phyloP scores from a whole-genome alignment of 2,888 invertebrate species.

The Pollenia griseotomentosa region DNA sequence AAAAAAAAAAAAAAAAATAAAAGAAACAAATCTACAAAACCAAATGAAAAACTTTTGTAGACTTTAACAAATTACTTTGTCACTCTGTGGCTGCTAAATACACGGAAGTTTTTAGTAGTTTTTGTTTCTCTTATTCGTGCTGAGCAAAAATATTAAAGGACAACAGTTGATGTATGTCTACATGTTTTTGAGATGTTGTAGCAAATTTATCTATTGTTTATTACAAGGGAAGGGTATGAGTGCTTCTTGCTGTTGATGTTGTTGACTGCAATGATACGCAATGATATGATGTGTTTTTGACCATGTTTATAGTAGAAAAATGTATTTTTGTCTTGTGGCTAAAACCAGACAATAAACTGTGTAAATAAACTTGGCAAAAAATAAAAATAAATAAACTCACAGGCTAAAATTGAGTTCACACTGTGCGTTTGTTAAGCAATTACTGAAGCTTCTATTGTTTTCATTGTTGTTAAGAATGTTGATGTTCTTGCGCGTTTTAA shows the following conservation, averaged over 20 bases:
- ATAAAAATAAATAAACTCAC: constrained; percentile 1
- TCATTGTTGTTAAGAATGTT: constrained; percentile 36
- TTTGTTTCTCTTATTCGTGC: constrained; percentile 3
- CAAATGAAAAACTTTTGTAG: constrained; percentile 67
- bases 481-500: constrained; percentile 66
- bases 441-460: constrained; percentile 6
- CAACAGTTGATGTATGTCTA: constrained; percentile 50
- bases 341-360: constrained; percentile 59
- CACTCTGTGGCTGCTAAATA: constrained; percentile 71
- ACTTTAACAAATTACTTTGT: constrained; percentile 74
- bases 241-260: constrained; percentile 53
- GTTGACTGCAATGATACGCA: constrained; percentile 63
- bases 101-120: constrained; percentile 69
- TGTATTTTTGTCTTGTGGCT: constrained; percentile 68
- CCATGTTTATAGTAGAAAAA: constrained; percentile 57
- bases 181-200: constrained; percentile 1
- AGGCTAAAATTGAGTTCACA: constrained; percentile 72
- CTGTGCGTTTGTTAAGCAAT: constrained; percentile 68
- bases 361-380: constrained; percentile 13
- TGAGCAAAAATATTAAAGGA: constrained; percentile 53
- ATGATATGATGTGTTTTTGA: constrained; percentile 68
- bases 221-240: constrained; percentile 28
- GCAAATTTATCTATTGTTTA: constrained; percentile 26
- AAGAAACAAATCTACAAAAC: constrained; percentile 25
- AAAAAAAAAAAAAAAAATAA: constrained; percentile 12